Evolutionary conservation across 1,140 invertebrate species (phyloP).

Genomic region (Eumaeus atala): DNA sequence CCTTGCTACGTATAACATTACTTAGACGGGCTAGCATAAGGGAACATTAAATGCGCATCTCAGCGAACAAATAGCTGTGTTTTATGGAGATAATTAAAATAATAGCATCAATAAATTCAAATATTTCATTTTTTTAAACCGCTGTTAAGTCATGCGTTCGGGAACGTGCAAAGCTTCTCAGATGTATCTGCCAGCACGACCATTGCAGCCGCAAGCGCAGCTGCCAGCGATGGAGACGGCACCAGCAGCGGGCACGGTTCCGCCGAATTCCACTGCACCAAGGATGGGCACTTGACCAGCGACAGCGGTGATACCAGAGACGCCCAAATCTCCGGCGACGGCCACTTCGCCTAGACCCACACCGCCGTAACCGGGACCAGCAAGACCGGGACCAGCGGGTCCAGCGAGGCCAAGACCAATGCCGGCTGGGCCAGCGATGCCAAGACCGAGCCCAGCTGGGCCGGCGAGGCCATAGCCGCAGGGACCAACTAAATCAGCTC

Average conservation of each 20-base stretch:
- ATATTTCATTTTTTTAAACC: no score
- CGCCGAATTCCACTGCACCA: constrained; percentile 19
- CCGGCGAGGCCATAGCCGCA: background rate
- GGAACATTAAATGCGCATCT: no score
- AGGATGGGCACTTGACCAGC: no score
- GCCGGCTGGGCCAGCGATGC: background rate
- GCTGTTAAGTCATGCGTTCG: no score
- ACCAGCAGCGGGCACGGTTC: constrained; percentile 26
- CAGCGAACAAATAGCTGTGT: no score
- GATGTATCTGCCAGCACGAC: constrained; percentile 8
- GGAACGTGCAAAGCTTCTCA: no score
- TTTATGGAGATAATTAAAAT: no score
- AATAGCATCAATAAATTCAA: no score
- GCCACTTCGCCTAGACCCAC: no score
- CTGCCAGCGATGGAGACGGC: constrained; percentile 26
- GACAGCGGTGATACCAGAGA: constrained; percentile 17
- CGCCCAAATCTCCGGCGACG: constrained; percentile 22
- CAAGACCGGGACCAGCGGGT: constrained; percentile 20
- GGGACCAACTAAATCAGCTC: no score
- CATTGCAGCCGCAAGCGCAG: constrained; percentile 23
- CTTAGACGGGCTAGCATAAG: no score
- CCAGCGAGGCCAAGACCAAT: background rate
- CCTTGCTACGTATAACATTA: no score
- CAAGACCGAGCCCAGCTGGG: background rate
- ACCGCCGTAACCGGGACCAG: constrained; percentile 17